Percentiles rank a stretch among this genome's conserved stretches.
Conservation (phyloP, 2,888 invertebrate genomes). For the Nomada goodeniana region DNA sequence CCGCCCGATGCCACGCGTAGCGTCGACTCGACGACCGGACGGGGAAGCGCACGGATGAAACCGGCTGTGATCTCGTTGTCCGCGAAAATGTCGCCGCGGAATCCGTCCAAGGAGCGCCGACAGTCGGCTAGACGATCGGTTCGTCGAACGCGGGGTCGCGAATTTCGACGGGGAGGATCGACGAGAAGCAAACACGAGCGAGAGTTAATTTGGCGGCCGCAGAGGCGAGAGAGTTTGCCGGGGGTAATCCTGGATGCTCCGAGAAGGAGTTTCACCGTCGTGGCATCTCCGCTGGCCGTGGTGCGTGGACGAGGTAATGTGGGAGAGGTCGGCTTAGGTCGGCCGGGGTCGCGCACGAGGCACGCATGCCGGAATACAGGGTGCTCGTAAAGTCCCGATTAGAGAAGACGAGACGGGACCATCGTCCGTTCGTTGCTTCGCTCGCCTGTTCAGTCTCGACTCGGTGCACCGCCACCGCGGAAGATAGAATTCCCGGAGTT, state of each 20-base stretch:
- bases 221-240: conserved; percentile 34
- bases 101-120: conserved; percentile 25
- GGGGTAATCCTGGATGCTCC: conserved; percentile 51
- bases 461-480: conserved; percentile 40
- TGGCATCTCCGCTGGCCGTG: conserved; percentile 46
- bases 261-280: conserved; percentile 34
- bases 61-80: conserved; percentile 14
- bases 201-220: conserved; percentile 43
- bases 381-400: conserved; percentile 78
- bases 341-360: conserved; percentile 74
- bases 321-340: conserved; percentile 78
- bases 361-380: conserved; percentile 78
- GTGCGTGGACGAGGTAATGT: conserved; percentile 78
- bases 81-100: conserved; percentile 30
- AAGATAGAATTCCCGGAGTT: conserved; percentile 70
- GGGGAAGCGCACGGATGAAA: background rate
- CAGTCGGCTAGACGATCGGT: background rate
- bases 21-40: background rate
- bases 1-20: background rate
- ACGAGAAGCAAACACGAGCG: conserved; percentile 40
- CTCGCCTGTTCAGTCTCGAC: background rate
- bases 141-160: conserved; percentile 25
- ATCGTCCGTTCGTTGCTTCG: conserved; percentile 13
- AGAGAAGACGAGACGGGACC: conserved; percentile 61
- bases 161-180: conserved; percentile 12